Base-by-base conservation (phyloP, 2,797 vertebrate genomes). In the Trematomus bernacchii region DNA sequence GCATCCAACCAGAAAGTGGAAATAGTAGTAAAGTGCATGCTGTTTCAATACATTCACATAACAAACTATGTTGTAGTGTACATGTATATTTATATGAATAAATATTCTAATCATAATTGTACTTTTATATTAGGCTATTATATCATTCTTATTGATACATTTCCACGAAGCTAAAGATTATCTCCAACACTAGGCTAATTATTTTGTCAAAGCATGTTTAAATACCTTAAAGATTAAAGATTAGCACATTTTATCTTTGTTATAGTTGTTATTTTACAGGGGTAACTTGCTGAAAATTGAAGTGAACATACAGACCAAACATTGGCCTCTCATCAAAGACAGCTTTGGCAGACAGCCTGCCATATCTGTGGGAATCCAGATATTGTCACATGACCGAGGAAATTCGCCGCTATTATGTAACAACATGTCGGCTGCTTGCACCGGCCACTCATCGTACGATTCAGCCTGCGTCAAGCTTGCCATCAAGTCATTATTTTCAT, bases 381-480 rank as follows among this genome's bases (percentile, higher is more conserved):
- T 64, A 54, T 14, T 14, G 85, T 93, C 93, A 93, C 87, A 64
- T 93, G 92, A 90, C 80, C 2, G 23, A 16, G 80, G 77, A 86
- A 55, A 78, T 67, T 5, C 66, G 71, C 61, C 10, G 68, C 53
- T 81, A 57, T 93, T 93, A 93, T 91, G 87, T 91, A 93, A 94
- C 87, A 79, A 74, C 80, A 75, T 65, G 79, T 82, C 86, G 27
- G 78, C 85, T 65, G 54, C 66, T 60, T 27, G 73, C 76, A 48
- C 54, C 73, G 54, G 85, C 90, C 33, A 62, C 9, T 55, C 71
- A 83, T 92, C 90, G 84, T 88, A 87, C 81, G 91, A 93, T 76
- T 48, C 65, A 10, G 54, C 72, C 21, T 55, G 48, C 0, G 59
- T 83, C 79, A 85, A 85, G 65, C 15, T 0, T 0, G 0, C 12